Evolutionary conservation across 2,888 invertebrate genomes (phyloP).

Genomic region (Zygaena filipendulae): DNA sequence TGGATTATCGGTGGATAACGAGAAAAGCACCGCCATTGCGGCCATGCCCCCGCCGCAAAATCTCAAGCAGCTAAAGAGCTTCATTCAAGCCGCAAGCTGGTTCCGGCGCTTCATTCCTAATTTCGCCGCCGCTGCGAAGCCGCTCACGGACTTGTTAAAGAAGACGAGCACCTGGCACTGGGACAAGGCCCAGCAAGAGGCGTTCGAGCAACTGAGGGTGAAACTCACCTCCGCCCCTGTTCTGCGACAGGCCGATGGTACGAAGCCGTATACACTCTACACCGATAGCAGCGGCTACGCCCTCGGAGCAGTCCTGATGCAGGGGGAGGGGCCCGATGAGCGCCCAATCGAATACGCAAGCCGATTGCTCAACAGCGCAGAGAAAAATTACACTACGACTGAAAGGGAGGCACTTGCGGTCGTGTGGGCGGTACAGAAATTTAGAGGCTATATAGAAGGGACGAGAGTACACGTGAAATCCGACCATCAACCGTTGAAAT

Average conservation of each 20-base stretch:
- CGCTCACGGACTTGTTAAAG: slow-evolving; percentile 17
- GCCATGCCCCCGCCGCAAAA: slow-evolving; percentile 17
- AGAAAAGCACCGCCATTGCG: slow-evolving; percentile 20
- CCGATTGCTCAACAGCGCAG: slow-evolving; percentile 19
- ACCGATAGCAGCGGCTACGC: slow-evolving; percentile 25
- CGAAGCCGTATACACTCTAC: slow-evolving; percentile 20
- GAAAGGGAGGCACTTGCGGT: slow-evolving; percentile 32
- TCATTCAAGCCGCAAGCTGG: slow-evolving; percentile 22
- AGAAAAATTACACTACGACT: slow-evolving; percentile 35
- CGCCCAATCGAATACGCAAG: slow-evolving; percentile 18
- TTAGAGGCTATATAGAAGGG: slow-evolving; percentile 25
- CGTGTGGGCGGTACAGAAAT: slow-evolving; percentile 18
- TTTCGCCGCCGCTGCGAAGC: too few relatives aligned
- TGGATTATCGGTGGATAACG: slow-evolving; percentile 21
- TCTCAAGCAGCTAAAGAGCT: slow-evolving; percentile 16
- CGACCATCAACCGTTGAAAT: slow-evolving; percentile 44
- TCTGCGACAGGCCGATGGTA: slow-evolving; percentile 14
- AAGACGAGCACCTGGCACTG: slow-evolving; percentile 17
- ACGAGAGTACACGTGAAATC: slow-evolving; percentile 31
- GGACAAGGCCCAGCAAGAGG: slow-evolving; percentile 11
- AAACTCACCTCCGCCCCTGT: slow-evolving; percentile 17
- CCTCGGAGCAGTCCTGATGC: slow-evolving; percentile 13
- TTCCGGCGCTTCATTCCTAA: too few relatives aligned
- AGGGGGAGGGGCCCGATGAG: slow-evolving; percentile 13
- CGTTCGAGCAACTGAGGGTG: slow-evolving; percentile 12